A percentile compares a stretch with the other conserved stretches of the same genome.
Conservation (phyloP, 2,113 vertebrate genomes). For the Emydura subglobosa region DNA sequence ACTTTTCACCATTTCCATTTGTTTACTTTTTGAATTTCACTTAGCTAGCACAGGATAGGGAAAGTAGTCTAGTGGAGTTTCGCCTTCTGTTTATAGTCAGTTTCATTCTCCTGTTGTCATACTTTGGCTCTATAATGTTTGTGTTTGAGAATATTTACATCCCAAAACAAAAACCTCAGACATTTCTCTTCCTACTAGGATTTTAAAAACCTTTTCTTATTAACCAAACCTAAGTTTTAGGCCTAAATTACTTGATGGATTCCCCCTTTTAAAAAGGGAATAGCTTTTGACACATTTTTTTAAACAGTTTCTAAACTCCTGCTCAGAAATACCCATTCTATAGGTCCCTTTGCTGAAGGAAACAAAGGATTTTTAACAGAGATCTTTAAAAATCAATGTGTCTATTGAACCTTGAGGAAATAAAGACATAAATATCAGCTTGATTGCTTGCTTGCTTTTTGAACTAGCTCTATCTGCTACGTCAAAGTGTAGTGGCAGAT, state of each 20-base stretch:
- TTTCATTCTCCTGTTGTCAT: accelerated
- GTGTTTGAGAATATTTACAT: background rate
- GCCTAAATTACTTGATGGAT: background rate
- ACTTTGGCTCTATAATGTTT: background rate
- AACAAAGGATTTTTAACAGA: background rate
- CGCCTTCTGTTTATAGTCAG: background rate
- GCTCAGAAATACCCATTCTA: background rate
- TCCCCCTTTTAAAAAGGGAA: background rate
- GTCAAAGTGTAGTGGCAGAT: conserved; percentile 84
- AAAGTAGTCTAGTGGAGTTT: background rate
- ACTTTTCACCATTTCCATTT: background rate
- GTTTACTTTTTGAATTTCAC: background rate
- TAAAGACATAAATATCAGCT: background rate
- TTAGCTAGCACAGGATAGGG: background rate
- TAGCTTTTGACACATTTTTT: accelerated
- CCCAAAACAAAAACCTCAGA: background rate
- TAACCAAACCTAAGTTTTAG: background rate
- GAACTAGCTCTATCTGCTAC: accelerated
- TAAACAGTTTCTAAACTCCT: background rate
- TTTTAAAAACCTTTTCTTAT: background rate
- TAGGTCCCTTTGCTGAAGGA: background rate
- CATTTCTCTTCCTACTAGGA: background rate
- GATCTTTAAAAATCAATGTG: background rate
- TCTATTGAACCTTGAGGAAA: background rate
- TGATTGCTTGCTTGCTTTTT: background rate